phyloP scores from a whole-genome alignment of 2,888 invertebrate genomes.

The Thysanoteuthis rhombus region DNA sequence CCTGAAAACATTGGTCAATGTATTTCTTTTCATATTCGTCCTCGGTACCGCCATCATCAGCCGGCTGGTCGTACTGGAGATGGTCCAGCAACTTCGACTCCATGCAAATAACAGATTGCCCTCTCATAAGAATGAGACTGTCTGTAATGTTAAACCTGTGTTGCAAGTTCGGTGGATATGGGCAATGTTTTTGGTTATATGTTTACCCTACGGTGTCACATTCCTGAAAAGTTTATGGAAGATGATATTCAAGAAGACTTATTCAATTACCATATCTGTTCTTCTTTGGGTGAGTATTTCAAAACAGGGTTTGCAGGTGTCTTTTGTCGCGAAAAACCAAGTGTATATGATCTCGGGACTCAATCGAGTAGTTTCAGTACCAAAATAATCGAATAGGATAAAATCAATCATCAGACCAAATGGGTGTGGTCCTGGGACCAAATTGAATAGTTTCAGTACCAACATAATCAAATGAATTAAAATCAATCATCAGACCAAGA shows the following conservation, averaged over 20 bases:
- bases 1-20: constrained; percentile 34
- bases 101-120: too few species aligned
- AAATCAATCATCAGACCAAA: too few species aligned
- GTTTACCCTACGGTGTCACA: constrained; percentile 52
- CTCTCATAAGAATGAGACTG: too few species aligned
- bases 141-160: too few species aligned
- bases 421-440: too few species aligned
- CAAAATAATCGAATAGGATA: too few species aligned
- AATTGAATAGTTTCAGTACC: too few species aligned
- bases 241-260: constrained; percentile 42
- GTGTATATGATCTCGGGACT: too few species aligned
- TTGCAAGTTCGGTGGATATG: constrained; percentile 55
- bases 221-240: constrained; percentile 42
- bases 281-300: not conserved
- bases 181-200: constrained; percentile 48
- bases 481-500: too few species aligned
- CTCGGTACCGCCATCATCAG: constrained; percentile 46
- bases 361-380: too few species aligned
- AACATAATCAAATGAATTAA: too few species aligned
- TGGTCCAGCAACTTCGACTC: constrained; percentile 37
- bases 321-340: too few species aligned
- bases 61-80: constrained; percentile 50
- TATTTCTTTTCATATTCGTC: constrained; percentile 45
- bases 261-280: not conserved
- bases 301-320: not conserved